Conservation (phyloP, 2,113 vertebrate species). For the Tor tambroides region DNA sequence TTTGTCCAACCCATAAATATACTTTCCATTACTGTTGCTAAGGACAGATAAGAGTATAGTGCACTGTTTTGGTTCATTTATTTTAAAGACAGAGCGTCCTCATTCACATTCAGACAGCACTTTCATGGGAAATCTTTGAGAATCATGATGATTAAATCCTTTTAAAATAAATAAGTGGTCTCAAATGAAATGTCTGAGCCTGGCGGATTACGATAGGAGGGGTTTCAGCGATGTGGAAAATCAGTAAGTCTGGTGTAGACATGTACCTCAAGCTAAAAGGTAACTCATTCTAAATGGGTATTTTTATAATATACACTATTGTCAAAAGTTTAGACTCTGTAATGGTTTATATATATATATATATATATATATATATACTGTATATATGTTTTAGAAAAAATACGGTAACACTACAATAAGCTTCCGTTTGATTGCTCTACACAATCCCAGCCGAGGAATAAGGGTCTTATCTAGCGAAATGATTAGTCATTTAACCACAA, state of each 20-base stretch:
- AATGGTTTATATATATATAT: too few relatives aligned
- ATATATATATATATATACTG: too few relatives aligned
- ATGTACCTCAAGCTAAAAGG: too few relatives aligned
- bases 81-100: background rate
- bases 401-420: too few relatives aligned
- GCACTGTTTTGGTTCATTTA: background rate
- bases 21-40: constrained; percentile 18
- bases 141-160: background rate
- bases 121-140: constrained; percentile 1
- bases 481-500: too few relatives aligned
- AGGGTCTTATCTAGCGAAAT: too few relatives aligned
- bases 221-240: background rate
- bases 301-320: too few relatives aligned
- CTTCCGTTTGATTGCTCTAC: too few relatives aligned
- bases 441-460: too few relatives aligned
- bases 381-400: too few relatives aligned
- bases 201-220: background rate
- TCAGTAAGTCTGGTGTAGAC: background rate
- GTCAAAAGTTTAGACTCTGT: too few relatives aligned
- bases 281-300: too few relatives aligned
- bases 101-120: background rate
- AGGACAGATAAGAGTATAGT: background rate
- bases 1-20: constrained; percentile 31
- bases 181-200: background rate
- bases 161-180: constrained; percentile 11